Evolutionary conservation across 2,888 invertebrate species (phyloP).

Genomic region (Biston betularia): DNA sequence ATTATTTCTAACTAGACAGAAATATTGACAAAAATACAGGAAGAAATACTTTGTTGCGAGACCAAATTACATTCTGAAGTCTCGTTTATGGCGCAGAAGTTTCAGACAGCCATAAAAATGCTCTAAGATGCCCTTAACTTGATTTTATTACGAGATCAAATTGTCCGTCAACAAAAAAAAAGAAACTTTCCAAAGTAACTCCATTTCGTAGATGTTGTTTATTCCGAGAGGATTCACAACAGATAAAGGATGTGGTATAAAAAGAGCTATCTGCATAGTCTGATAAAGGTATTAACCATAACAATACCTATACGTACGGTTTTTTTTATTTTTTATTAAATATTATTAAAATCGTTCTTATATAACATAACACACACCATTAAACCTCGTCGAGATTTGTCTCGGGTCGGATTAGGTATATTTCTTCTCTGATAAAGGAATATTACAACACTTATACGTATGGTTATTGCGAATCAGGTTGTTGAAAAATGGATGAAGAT

Average conservation of each 20-base stretch:
- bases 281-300: too few species aligned
- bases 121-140: conserved; percentile 20
- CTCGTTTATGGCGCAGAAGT: conserved; percentile 21
- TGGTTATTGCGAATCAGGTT: too few species aligned
- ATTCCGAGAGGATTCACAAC: conserved; percentile 21
- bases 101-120: conserved; percentile 26
- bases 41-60: conserved; percentile 15
- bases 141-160: conserved; percentile 30
- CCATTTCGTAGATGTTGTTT: conserved; percentile 24
- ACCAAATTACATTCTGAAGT: conserved; percentile 16
- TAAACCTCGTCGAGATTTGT: too few species aligned
- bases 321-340: too few species aligned
- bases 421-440: too few species aligned
- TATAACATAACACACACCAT: too few species aligned
- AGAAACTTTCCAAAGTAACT: conserved; percentile 22
- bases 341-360: too few species aligned
- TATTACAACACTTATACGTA: too few species aligned
- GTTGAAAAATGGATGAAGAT: too few species aligned
- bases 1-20: neutral
- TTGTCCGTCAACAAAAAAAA: conserved; percentile 28
- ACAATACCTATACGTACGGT: too few species aligned
- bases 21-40: conserved; percentile 1
- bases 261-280: neutral
- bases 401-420: too few species aligned
- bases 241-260: conserved; percentile 14